These are phyloP conservation scores for Mallotus villosus DNA, from an alignment of 2,797 vertebrate genomes.

Conservation along the genomic window DNA sequence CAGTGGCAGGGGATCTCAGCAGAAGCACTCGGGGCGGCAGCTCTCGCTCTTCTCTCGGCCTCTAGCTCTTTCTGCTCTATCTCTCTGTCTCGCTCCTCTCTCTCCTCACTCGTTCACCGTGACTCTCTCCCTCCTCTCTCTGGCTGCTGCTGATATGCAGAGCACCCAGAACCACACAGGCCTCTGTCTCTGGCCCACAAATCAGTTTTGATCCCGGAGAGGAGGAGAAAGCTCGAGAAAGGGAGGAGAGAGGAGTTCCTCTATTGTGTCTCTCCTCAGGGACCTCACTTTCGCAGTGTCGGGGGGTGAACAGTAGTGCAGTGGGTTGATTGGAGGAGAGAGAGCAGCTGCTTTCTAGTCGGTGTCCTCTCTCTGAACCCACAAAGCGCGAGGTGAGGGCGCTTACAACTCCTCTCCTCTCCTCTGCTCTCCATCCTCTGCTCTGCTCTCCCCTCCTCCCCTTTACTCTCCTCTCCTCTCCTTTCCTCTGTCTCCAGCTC, in stretches of 20 bases:
- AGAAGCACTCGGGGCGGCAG: no score
- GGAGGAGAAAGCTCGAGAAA: conserved; percentile 11
- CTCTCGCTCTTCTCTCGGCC: no score
- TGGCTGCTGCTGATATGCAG: conserved; percentile 28
- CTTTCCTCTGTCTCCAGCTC: conserved; percentile 10
- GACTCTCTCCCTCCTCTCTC: conserved; percentile 4
- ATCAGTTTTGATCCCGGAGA: conserved; percentile 18
- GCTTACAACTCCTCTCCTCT: conserved; percentile 33
- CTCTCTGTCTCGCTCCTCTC: background rate
- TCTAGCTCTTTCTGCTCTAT: no score
- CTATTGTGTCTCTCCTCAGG: background rate
- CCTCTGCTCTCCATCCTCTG: conserved; percentile 43
- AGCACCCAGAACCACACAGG: background rate
- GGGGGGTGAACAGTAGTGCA: conserved; percentile 23
- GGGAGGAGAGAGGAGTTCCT: background rate
- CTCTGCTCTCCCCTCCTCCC: background rate
- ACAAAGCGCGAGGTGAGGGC: conserved; percentile 49
- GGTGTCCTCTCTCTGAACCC: conserved; percentile 62
- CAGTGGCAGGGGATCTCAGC: no score
- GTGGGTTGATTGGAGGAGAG: conserved; percentile 21
- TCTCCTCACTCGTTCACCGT: no score
- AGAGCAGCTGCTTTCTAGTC: conserved; percentile 24
- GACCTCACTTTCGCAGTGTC: conserved; percentile 10
- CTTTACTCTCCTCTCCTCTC: conserved; percentile 36
- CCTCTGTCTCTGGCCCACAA: conserved; percentile 9